Evolutionary conservation across 2,888 invertebrate species (phyloP).

Genomic region (Chrysotoxum bicinctum): DNA sequence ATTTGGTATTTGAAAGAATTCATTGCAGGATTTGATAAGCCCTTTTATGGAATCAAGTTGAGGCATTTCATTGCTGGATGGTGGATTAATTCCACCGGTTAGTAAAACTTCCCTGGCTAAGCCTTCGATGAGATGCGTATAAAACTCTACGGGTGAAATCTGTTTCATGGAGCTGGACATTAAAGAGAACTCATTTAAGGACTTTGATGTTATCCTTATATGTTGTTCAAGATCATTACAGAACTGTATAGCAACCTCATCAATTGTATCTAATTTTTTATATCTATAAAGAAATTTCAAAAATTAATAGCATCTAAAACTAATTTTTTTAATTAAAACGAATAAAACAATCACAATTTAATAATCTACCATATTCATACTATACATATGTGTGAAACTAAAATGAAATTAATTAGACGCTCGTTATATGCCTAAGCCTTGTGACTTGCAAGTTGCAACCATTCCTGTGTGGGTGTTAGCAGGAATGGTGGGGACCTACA

Average conservation of each 20-base stretch:
- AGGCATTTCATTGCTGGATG: neutral
- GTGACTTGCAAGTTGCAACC: no score
- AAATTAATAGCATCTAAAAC: no score
- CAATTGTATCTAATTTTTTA: neutral
- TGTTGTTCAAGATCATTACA: neutral
- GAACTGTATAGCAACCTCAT: neutral
- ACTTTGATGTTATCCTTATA: neutral
- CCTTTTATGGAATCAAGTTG: neutral
- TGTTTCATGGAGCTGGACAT: neutral
- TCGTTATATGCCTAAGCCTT: no score
- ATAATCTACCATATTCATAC: no score
- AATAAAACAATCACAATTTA: no score
- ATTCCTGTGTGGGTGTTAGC: no score
- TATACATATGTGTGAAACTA: no score
- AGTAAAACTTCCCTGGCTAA: neutral
- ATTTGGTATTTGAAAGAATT: constrained; percentile 22
- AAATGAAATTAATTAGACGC: no score
- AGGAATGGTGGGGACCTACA: no score
- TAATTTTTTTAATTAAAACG: no score
- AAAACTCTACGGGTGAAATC: neutral
- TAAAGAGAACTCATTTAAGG: no score
- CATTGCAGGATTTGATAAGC: constrained; percentile 7
- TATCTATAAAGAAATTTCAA: neutral
- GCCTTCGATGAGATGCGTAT: neutral
- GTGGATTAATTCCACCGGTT: neutral